A percentile compares a stretch with the other conserved stretches of the same genome.
Conservation (phyloP, 2,797 vertebrate species). For the Amphiprion clarkii region DNA sequence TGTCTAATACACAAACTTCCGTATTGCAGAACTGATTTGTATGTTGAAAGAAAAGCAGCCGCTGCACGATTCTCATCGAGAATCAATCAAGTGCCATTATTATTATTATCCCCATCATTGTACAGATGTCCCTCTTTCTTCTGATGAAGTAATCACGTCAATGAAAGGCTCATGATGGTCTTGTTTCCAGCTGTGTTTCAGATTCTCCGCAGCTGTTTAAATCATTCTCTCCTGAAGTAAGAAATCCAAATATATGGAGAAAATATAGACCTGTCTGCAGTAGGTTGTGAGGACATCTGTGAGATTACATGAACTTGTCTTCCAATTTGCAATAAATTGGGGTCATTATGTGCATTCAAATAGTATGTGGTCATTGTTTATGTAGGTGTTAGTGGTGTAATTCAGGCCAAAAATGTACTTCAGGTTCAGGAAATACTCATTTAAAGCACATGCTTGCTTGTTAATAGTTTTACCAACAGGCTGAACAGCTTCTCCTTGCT, state of each 20-base stretch:
- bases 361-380: constrained; percentile 57
- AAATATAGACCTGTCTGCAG: constrained; percentile 15
- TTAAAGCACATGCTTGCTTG: background rate
- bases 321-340: constrained; percentile 70
- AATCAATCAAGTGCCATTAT: constrained; percentile 55
- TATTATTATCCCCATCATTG: constrained; percentile 37
- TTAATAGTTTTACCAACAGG: background rate
- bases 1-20: background rate
- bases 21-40: constrained; percentile 16
- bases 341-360: constrained; percentile 50
- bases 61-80: constrained; percentile 23
- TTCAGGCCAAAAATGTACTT: too few species aligned
- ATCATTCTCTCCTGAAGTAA: constrained; percentile 42
- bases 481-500: background rate
- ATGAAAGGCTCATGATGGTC: constrained; percentile 54
- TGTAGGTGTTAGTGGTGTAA: background rate
- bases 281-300: constrained; percentile 38
- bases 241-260: constrained; percentile 25
- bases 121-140: constrained; percentile 54
- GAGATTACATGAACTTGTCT: constrained; percentile 53
- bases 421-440: background rate
- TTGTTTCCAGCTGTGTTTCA: constrained; percentile 26
- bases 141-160: constrained; percentile 48
- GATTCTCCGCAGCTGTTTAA: constrained; percentile 49
- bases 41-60: constrained; percentile 7